These are phyloP conservation scores for Thoracochromis brauschi DNA, from an alignment of 2,113 vertebrate species.

Conservation along the genomic window DNA sequence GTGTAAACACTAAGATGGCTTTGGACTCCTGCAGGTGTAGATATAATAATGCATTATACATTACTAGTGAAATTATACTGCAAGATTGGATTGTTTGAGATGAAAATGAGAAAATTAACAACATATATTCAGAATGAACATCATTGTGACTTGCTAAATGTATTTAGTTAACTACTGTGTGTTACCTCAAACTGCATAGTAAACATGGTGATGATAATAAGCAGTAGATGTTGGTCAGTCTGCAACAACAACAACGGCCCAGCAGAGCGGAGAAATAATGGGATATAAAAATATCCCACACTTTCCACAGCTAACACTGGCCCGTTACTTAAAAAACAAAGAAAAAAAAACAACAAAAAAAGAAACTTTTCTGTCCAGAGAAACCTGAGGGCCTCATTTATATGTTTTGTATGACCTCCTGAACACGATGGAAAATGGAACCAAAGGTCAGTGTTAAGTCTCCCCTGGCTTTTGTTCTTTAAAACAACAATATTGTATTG, in stretches of 20 bases:
- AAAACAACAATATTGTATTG: conserved; percentile 67
- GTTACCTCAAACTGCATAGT: background rate
- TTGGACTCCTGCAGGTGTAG: background rate
- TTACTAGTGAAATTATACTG: background rate
- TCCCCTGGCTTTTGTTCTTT: conserved; percentile 66
- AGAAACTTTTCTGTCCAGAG: conserved; percentile 2
- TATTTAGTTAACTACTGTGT: background rate
- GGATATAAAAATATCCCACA: background rate
- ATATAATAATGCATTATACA: background rate
- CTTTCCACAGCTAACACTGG: background rate
- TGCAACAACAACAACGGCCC: background rate
- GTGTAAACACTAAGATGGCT: background rate
- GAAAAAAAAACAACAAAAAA: background rate
- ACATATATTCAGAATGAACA: background rate
- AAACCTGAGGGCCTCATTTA: conserved; percentile 57
- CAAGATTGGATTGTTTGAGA: background rate
- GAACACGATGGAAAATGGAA: conserved; percentile 57
- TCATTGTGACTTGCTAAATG: background rate
- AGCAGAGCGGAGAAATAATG: background rate
- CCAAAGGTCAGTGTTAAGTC: conserved; percentile 69
- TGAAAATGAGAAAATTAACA: background rate
- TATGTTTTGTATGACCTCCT: conserved; percentile 54
- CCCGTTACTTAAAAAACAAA: background rate
- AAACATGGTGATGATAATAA: background rate
- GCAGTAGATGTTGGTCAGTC: background rate